Evolutionary conservation across 2,113 vertebrate genomes (phyloP).

Genomic region (Calonectris borealis): DNA sequence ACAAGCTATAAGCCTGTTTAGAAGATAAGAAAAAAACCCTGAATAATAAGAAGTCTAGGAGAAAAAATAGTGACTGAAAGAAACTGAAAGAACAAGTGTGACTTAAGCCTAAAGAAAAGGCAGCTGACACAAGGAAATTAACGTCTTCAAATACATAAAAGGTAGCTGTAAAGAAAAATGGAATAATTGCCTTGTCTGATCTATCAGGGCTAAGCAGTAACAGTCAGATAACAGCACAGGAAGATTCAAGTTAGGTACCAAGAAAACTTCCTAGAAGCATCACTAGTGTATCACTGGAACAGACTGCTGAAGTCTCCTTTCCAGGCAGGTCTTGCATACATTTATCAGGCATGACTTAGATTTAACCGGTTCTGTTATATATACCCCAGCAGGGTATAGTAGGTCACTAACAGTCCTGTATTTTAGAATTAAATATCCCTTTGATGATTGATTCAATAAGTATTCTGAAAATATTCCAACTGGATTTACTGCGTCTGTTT

Average conservation of each 20-base stretch:
- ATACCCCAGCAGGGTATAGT: background rate
- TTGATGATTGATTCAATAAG: slow-evolving; percentile 14
- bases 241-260: background rate
- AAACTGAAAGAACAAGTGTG: background rate
- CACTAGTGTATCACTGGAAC: background rate
- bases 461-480: background rate
- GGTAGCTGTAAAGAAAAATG: background rate
- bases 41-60: background rate
- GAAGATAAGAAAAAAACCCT: background rate
- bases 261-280: background rate
- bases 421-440: slow-evolving; percentile 17
- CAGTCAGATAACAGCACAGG: background rate
- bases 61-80: background rate
- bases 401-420: background rate
- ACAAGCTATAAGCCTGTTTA: background rate
- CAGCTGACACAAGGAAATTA: background rate
- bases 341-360: background rate
- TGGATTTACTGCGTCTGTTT: slow-evolving; percentile 3
- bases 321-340: background rate
- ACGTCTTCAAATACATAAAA: background rate
- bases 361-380: background rate
- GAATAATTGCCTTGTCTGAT: background rate
- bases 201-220: background rate
- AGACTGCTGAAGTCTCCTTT: background rate
- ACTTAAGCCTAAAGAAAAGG: background rate